Base-by-base conservation (phyloP, 2,797 vertebrate species). In the Acestrorhynchus altus region DNA sequence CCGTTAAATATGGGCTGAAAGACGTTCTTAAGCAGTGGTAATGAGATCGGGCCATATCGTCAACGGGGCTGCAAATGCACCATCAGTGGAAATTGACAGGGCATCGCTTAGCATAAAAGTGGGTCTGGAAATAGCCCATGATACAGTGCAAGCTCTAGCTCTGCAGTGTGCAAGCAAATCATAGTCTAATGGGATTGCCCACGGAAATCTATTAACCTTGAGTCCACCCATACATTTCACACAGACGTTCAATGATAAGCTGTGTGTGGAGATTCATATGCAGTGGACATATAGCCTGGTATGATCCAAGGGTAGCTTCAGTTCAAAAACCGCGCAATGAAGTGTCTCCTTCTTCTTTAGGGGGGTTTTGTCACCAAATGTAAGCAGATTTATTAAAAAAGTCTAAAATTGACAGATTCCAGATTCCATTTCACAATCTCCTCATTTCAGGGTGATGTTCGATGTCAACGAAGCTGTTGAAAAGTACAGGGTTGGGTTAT, bases 141-240 rank as follows among this genome's bases (percentile, higher is more conserved):
- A 39, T 73, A 47, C 56, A 56, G 26, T 70, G 65, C 79, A 71
- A 63, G 39, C 44, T 82, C 72, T 79, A 54, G 39, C 59, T 74
- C 66, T 73, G 78, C 59, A 69, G 63, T 59, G 63, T 47, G 47
- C 26, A 60, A 71, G 54, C 77, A 82, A 80, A 82, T 77, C 20
- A 74, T 61, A 77, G 52, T 60, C 71, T 80, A 78, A 80, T 80
- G 77, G 65, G 61, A 77, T 81, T 72, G 69, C 80, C 74, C 59
- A 49, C 63, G 13, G 71, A 77, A 82, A 82, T 77, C 74, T 82
- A 77, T 82, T 78, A 80, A 84, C 80, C 71, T 80, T 82, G 77
- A 81, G 46, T 76, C 68, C 54, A 67, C 68, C 35, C 59, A 70
- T 71, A 64, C 65, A 80, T 71, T 52, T 80, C 59, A 74, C 40